These are phyloP conservation scores for Achroia grisella DNA, from an alignment of 1,140 invertebrate genomes.

Conservation along the genomic window DNA sequence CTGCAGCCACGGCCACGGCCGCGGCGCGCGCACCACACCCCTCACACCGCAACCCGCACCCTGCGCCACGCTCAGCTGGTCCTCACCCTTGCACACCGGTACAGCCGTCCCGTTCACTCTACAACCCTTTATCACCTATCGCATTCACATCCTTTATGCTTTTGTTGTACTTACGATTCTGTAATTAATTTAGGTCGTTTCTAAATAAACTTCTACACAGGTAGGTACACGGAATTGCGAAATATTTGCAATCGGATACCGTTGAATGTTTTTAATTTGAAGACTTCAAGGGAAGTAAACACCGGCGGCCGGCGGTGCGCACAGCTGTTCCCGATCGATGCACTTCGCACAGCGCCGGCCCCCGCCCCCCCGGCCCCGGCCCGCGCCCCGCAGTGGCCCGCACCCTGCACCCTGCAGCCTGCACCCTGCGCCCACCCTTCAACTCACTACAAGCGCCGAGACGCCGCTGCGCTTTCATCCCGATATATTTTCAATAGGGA, in stretches of 20 bases:
- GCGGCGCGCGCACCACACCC: background rate
- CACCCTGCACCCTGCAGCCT: background rate
- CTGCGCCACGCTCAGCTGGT: background rate
- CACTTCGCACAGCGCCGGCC: background rate
- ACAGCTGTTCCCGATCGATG: slow-evolving; percentile 25
- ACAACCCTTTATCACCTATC: slow-evolving; percentile 1
- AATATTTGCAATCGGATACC: too few relatives aligned
- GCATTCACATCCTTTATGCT: too few relatives aligned
- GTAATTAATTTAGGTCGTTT: too few relatives aligned
- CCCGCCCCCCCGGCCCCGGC: background rate
- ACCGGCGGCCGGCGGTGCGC: slow-evolving; percentile 6
- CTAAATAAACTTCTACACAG: too few relatives aligned
- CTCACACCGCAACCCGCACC: background rate
- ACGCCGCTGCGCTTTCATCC: too few relatives aligned
- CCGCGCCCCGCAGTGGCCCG: too few relatives aligned
- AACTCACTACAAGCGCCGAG: too few relatives aligned
- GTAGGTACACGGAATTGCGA: too few relatives aligned
- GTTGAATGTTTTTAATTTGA: too few relatives aligned
- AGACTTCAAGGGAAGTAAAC: background rate
- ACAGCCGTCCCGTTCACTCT: slow-evolving; percentile 2
- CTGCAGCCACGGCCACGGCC: slow-evolving; percentile 5
- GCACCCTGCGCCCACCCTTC: too few relatives aligned
- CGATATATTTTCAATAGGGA: too few relatives aligned
- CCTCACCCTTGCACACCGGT: background rate
- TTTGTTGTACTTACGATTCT: too few relatives aligned